phyloP scores from a whole-genome alignment of 2,113 vertebrate genomes.

The Trichomycterus rosablanca region DNA sequence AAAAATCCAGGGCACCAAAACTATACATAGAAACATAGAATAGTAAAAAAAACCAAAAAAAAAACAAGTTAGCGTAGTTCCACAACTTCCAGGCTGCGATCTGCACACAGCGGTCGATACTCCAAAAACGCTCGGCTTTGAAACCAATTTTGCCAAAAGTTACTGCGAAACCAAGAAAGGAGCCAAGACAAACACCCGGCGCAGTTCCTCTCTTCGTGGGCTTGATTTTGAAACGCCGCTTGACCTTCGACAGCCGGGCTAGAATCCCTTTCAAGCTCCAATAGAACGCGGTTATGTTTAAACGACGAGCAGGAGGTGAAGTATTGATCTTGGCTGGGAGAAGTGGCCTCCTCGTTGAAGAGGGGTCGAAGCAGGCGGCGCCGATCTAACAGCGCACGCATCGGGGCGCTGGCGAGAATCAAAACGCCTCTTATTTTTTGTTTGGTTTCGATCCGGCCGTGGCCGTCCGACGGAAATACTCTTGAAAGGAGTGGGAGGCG shows the following conservation, averaged over 20 bases:
- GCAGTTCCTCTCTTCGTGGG: constrained; percentile 24
- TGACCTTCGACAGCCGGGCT: constrained; percentile 63
- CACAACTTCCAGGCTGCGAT: no score
- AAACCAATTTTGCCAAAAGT: constrained; percentile 4
- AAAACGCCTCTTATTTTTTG: constrained; percentile 50
- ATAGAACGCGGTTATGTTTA: constrained; percentile 66
- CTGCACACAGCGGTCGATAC: background rate
- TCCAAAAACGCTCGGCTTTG: background rate
- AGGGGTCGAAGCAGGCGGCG: constrained; percentile 32
- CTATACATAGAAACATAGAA: no score
- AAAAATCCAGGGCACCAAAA: no score
- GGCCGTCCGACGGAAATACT: constrained; percentile 57
- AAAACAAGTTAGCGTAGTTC: no score
- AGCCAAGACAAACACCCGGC: constrained; percentile 6
- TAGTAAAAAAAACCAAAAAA: no score
- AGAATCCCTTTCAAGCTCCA: constrained; percentile 63
- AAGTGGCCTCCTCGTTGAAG: constrained; percentile 59
- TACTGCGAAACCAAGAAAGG: constrained; percentile 17
- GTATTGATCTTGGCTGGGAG: constrained; percentile 65
- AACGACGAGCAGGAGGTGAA: constrained; percentile 70
- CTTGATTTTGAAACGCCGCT: constrained; percentile 62
- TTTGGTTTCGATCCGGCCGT: constrained; percentile 25
- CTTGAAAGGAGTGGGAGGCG: constrained; percentile 66
- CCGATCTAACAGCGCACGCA: constrained; percentile 61
- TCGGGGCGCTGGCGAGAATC: constrained; percentile 63